These are phyloP conservation scores for Actinostola sp. DNA, from an alignment of 92 coral and sea anemone species.

Conservation along the genomic window DNA sequence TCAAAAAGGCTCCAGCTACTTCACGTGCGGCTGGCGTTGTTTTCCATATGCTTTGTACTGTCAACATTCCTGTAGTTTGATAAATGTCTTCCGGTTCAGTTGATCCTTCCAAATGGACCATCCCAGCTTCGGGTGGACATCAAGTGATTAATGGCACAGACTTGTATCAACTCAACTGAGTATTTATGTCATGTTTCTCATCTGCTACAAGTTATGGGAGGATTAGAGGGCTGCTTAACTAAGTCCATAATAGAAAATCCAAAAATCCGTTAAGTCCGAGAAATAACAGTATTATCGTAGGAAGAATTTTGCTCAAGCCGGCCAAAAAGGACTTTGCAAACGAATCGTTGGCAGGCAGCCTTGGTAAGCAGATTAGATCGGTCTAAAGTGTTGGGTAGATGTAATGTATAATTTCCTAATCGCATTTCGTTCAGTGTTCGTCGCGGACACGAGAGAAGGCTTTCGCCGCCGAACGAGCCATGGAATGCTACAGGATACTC, in stretches of 20 bases:
- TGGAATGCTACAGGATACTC: conserved; percentile 8
- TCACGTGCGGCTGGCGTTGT: not conserved
- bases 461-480: conserved; percentile 22
- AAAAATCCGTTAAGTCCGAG: not conserved
- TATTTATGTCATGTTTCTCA: not conserved
- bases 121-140: conserved; percentile 33
- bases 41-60: conserved; percentile 6
- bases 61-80: conserved; percentile 38
- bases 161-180: not conserved
- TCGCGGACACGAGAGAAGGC: conserved; percentile 2
- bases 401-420: conserved; percentile 45
- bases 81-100: conserved; percentile 45
- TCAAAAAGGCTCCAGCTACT: not conserved
- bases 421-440: conserved; percentile 20
- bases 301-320: not conserved
- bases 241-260: conserved; percentile 37
- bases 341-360: not conserved
- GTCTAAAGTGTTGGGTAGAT: conserved; percentile 19
- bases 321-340: not conserved
- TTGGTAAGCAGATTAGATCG: conserved; percentile 6
- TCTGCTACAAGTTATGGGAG: conserved; percentile 25
- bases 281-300: not conserved
- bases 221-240: conserved; percentile 53
- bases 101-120: conserved; percentile 12
- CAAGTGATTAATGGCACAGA: conserved; percentile 30